Percentiles rank a stretch among this genome's conserved stretches.
Evolutionary conservation across 2,113 vertebrate genomes (phyloP).

Genomic region (Sakesphorus luctuosus): DNA sequence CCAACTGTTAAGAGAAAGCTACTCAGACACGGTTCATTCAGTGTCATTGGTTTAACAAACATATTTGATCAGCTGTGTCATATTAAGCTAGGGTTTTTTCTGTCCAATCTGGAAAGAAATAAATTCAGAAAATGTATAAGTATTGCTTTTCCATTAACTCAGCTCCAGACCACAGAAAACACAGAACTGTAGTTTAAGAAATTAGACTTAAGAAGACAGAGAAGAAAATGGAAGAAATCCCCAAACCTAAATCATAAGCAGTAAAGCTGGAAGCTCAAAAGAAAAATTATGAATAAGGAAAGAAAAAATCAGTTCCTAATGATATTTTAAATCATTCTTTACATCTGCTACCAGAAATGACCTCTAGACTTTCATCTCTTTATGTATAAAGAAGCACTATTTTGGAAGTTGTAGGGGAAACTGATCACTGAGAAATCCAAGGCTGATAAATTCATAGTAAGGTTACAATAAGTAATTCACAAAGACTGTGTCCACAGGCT

Average conservation of each 20-base stretch:
- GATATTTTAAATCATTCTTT: not conserved
- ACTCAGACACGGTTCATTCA: not conserved
- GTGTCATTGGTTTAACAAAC: not conserved
- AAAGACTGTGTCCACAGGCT: not conserved
- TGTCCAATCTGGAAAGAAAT: not conserved
- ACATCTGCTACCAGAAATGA: not conserved
- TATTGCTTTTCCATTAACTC: not conserved
- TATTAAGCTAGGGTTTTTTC: not conserved
- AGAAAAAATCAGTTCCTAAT: not conserved
- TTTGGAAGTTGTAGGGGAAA: not conserved
- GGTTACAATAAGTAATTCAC: not conserved
- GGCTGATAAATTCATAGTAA: not conserved
- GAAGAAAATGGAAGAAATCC: not conserved
- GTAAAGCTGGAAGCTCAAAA: not conserved
- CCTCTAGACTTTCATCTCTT: not conserved
- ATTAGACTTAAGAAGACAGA: not conserved
- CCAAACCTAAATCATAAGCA: not conserved
- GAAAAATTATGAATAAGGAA: not conserved
- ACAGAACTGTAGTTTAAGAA: not conserved
- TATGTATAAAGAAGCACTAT: not conserved
- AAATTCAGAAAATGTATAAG: not conserved
- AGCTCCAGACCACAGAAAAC: not conserved
- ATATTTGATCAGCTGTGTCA: not conserved
- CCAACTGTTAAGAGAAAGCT: not conserved
- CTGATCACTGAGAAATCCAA: not conserved